These are phyloP conservation scores for Amaurobius ferox DNA, from an alignment of 2,888 invertebrate species.

Conservation along the genomic window DNA sequence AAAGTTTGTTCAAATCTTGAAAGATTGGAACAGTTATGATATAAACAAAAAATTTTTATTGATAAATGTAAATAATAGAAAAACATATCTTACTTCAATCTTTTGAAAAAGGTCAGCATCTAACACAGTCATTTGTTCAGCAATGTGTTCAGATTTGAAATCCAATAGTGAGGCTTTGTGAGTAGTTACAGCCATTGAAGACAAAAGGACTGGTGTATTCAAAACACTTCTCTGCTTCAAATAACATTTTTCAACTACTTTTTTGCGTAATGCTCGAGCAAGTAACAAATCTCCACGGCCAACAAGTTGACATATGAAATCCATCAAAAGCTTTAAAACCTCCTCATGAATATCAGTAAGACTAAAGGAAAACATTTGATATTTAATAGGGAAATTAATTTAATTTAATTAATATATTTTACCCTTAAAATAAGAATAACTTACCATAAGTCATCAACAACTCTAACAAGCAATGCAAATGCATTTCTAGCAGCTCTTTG, in stretches of 20 bases:
- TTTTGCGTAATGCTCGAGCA: conserved; percentile 92
- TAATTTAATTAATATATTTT: no score
- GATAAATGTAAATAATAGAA: no score
- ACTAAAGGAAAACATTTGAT: conserved; percentile 80
- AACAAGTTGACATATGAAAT: conserved; percentile 95
- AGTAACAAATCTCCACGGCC: conserved; percentile 93
- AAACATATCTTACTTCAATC: conserved; percentile 83
- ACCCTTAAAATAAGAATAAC: no score
- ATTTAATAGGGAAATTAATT: no score
- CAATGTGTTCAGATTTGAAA: conserved; percentile 95
- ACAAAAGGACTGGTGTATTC: conserved; percentile 79
- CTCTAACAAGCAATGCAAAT: conserved; percentile 93
- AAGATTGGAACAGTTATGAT: no score
- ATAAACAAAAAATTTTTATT: no score
- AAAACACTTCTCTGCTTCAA: conserved; percentile 79
- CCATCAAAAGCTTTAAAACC: conserved; percentile 89
- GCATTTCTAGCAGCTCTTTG: conserved; percentile 84
- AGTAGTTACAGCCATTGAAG: conserved; percentile 81
- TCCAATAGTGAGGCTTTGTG: conserved; percentile 75
- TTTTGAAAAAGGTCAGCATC: conserved; percentile 97
- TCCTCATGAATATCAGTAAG: conserved; percentile 89
- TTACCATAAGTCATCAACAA: conserved; percentile 97
- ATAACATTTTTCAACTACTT: conserved; percentile 90
- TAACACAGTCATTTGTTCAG: conserved; percentile 97
- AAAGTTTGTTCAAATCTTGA: no score